These are phyloP conservation scores for Incurvaria masculella DNA, from an alignment of 2,888 invertebrate genomes.

Conservation along the genomic window DNA sequence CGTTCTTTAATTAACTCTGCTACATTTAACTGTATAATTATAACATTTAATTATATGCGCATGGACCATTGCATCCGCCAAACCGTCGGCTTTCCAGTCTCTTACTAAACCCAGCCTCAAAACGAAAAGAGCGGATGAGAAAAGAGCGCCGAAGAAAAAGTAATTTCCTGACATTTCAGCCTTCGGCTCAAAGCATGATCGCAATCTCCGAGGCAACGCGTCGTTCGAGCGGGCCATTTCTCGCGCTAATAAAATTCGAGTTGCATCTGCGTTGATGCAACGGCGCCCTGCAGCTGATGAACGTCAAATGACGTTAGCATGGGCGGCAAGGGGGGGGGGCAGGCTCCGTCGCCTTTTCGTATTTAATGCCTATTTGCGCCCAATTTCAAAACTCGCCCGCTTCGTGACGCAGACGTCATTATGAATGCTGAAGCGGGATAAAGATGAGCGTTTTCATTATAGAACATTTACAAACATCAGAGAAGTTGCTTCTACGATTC, in stretches of 20 bases:
- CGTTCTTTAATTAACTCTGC: no score
- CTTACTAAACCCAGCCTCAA: no score
- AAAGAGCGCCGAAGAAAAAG: slow-evolving; percentile 52
- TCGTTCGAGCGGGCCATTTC: slow-evolving; percentile 48
- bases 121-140: slow-evolving; percentile 49
- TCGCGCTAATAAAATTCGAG: slow-evolving; percentile 50
- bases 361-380: slow-evolving; percentile 68
- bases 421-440: neutral
- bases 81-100: no score
- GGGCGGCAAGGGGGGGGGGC: slow-evolving; percentile 2
- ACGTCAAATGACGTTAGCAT: slow-evolving; percentile 53
- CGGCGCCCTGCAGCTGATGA: slow-evolving; percentile 48
- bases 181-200: slow-evolving; percentile 48
- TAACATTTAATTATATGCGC: no score
- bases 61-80: no score
- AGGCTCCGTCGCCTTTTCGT: slow-evolving; percentile 50
- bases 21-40: no score
- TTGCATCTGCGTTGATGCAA: slow-evolving; percentile 34
- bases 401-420: slow-evolving; percentile 22
- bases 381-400: slow-evolving; percentile 56
- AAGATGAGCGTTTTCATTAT: neutral
- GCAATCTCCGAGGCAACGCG: slow-evolving; percentile 50
- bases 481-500: no score
- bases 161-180: slow-evolving; percentile 35
- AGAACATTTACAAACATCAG: no score